Conservation (phyloP, 1,140 invertebrate genomes). For the Diachasmimorpha longicaudata region DNA sequence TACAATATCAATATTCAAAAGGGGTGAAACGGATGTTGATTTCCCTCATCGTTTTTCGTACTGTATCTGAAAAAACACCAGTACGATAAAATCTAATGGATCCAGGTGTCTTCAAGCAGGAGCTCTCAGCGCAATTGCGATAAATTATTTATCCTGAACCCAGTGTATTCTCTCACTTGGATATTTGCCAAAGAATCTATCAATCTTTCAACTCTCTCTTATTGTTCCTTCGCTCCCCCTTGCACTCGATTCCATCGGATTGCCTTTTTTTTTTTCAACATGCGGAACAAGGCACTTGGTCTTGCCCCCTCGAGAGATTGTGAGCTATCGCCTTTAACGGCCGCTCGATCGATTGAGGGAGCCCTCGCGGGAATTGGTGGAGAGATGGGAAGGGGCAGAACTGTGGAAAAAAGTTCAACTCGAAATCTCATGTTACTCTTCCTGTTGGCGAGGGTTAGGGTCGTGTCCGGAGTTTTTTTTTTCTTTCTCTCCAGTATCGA, state of each 20-base stretch:
- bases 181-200: constrained; percentile 1
- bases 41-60: too few relatives aligned
- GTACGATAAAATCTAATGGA: neutral
- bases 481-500: neutral
- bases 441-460: constrained; percentile 5
- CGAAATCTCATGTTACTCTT: constrained; percentile 4
- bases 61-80: too few relatives aligned
- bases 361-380: neutral
- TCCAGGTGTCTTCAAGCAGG: neutral
- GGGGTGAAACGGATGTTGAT: too few relatives aligned
- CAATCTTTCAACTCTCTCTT: neutral
- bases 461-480: neutral
- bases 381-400: neutral
- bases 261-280: neutral
- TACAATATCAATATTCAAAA: too few relatives aligned
- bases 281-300: neutral
- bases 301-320: constrained; percentile 1
- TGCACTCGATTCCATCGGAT: neutral
- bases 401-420: neutral
- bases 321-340: constrained; percentile 8
- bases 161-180: neutral
- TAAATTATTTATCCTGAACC: neutral
- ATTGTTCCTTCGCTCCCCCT: neutral
- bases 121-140: neutral
- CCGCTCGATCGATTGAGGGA: neutral